Base-by-base conservation (phyloP, 2,113 vertebrate genomes). In the Amblyopsis rosae region DNA sequence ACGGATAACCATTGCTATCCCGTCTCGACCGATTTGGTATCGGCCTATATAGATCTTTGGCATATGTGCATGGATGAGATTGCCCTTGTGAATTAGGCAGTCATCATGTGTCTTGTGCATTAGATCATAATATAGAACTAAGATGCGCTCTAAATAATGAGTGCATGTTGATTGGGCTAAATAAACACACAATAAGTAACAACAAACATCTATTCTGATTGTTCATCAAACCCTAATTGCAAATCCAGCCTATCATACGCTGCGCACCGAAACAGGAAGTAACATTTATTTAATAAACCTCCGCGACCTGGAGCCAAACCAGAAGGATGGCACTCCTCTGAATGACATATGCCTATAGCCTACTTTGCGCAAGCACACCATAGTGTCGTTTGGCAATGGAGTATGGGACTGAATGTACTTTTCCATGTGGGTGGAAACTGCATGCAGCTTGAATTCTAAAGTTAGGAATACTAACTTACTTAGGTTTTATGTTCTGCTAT, bases 371-470 rank as follows among this genome's bases (percentile, higher is more conserved):
- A 70, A 13, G 73, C 62, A 35, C 63, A 49, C 67, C 63, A 72
- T 72, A 80, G 41, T 75, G 64, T 67, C 66, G 64, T 85, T 79
- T 83, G 84, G 67, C 83, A 81, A 33, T 75, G 69, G 65, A 70
- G 64, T 50, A 69, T 76, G 72, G 88, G 80, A 90, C 91, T 91
- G 67, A 84, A 87, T 91, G 88, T 90, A 90, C 86, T 89, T 88
- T 79, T 83, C 82, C 86, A 88, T 86, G 90, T 79, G 87, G 89
- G 86, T 87, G 85, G 83, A 72, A 85, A 84, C 78, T 82, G 79
- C 75, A 72, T 84, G 61, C 76, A 78, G 74, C 69, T 77, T 73
- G 49, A 17, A 58, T 59, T 41, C 35, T 41, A 41, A 8, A 41
- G 35, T 41, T 41, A 41, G 7, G 35, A 41, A 6, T 41, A 41